phyloP scores from a whole-genome alignment of 1,140 invertebrate species.

The Atta cephalotes region DNA sequence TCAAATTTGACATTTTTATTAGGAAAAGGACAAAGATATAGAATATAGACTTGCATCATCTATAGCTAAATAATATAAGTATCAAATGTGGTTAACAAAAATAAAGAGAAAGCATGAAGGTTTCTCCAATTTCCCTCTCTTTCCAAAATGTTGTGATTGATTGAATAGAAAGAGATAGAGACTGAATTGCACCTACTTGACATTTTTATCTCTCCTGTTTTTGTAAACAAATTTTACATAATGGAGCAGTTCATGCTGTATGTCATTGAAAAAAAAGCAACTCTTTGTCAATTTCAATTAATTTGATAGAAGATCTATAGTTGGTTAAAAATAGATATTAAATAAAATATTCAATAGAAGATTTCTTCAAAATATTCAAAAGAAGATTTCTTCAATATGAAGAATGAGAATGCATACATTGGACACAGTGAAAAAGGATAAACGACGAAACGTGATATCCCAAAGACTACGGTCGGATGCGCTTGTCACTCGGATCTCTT shows the following conservation, averaged over 20 bases:
- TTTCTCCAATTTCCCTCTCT: too few relatives aligned
- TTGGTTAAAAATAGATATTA: background rate
- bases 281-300: background rate
- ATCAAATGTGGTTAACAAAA: too few relatives aligned
- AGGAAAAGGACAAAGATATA: background rate
- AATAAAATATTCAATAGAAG: background rate
- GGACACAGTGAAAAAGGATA: background rate
- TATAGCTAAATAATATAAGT: too few relatives aligned
- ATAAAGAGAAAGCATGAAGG: too few relatives aligned
- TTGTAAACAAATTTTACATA: too few relatives aligned
- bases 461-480: slow-evolving; percentile 25
- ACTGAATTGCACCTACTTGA: too few relatives aligned
- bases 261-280: background rate
- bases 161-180: too few relatives aligned
- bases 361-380: background rate
- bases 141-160: too few relatives aligned
- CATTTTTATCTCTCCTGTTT: too few relatives aligned
- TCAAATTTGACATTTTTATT: background rate
- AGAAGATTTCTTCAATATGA: too few relatives aligned
- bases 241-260: too few relatives aligned
- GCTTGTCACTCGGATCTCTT: slow-evolving; percentile 28
- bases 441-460: slow-evolving; percentile 24
- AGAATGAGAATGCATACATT: background rate
- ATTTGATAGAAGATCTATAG: background rate
- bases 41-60: too few relatives aligned